Evolutionary conservation across 2,888 invertebrate genomes (phyloP).

Genomic region (Hydropsyche betteni): DNA sequence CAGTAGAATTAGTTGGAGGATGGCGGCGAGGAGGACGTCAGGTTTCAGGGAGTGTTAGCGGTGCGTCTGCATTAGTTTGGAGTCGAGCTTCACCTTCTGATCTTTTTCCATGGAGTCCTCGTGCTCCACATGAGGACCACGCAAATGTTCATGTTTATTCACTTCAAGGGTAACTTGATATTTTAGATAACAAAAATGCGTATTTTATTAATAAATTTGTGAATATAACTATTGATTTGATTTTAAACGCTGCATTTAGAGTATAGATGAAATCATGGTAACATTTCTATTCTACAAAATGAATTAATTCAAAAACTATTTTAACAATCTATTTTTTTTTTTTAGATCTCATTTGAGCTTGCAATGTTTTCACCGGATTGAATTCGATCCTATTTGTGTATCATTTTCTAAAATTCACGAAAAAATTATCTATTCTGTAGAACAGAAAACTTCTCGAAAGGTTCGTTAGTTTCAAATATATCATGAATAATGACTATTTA

Average conservation of each 20-base stretch:
- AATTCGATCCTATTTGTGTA: conserved; percentile 87
- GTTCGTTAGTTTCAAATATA: conserved; percentile 55
- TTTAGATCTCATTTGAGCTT: conserved; percentile 76
- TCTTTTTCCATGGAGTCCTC: conserved; percentile 93
- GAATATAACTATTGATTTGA: conserved; percentile 36
- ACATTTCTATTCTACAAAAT: conserved; percentile 5
- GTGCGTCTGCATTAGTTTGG: conserved; percentile 77
- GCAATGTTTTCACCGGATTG: conserved; percentile 83
- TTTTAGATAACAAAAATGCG: conserved; percentile 38
- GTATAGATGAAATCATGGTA: conserved; percentile 11
- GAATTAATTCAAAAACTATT: background rate
- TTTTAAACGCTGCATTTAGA: conserved; percentile 8
- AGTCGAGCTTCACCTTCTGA: conserved; percentile 85
- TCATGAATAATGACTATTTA: conserved; percentile 57
- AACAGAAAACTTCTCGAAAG: conserved; percentile 80
- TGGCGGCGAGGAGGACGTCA: conserved; percentile 57
- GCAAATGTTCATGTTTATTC: conserved; percentile 88
- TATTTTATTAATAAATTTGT: conserved; percentile 24
- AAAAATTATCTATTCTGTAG: conserved; percentile 78
- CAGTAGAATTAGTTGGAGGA: conserved; percentile 62
- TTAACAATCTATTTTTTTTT: conserved; percentile 52
- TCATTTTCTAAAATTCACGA: conserved; percentile 77
- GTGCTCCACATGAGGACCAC: conserved; percentile 82
- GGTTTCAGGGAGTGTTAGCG: conserved; percentile 58
- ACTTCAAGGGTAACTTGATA: conserved; percentile 68